phyloP scores from a whole-genome alignment of 2,113 vertebrate genomes.

The Ia io region DNA sequence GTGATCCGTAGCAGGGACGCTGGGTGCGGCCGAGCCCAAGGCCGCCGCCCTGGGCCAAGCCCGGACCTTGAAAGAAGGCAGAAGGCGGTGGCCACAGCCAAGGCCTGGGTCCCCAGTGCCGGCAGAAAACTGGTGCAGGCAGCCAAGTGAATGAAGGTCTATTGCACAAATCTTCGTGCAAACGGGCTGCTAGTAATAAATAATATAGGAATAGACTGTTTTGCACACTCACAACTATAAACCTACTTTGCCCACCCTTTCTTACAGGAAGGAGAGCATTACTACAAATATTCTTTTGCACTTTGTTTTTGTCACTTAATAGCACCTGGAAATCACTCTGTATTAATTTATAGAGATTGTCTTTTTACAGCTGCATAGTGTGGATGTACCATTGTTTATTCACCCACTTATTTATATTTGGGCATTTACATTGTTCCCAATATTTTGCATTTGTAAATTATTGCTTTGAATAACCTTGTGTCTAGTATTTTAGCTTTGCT shows the following conservation, averaged over 20 bases:
- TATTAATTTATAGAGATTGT: background rate
- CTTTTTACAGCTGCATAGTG: background rate
- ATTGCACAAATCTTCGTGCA: too few relatives aligned
- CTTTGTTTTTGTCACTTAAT: background rate
- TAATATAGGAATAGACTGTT: background rate
- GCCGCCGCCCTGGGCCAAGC: too few relatives aligned
- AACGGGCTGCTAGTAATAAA: background rate
- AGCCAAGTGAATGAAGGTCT: too few relatives aligned
- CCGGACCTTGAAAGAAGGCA: too few relatives aligned
- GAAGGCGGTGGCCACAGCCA: too few relatives aligned
- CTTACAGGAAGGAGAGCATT: background rate
- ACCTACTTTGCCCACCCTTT: background rate
- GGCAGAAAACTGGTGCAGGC: too few relatives aligned
- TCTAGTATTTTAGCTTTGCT: background rate
- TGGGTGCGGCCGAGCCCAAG: too few relatives aligned
- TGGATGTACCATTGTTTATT: background rate
- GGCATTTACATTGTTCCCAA: background rate
- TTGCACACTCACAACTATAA: background rate
- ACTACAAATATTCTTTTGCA: background rate
- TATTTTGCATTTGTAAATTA: background rate
- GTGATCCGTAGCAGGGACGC: too few relatives aligned
- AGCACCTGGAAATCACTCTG: background rate
- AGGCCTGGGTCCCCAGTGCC: too few relatives aligned
- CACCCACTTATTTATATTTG: rapidly evolving
- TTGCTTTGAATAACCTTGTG: background rate